These are phyloP conservation scores for Diploptera punctata DNA, from an alignment of 2,888 invertebrate species.

Conservation along the genomic window DNA sequence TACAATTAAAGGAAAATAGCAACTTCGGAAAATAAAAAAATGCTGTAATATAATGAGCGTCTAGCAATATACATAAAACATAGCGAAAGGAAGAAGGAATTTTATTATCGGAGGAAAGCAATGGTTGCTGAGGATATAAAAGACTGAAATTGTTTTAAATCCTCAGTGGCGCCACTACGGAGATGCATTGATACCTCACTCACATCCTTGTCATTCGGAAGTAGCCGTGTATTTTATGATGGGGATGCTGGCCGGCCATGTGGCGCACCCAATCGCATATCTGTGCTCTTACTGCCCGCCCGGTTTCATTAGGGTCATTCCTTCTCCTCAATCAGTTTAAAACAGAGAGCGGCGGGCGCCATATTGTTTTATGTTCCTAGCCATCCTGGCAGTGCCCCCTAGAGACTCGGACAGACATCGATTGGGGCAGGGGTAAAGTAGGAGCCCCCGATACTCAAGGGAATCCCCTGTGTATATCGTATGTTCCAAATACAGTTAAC, in stretches of 20 bases:
- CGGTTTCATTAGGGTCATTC: constrained; percentile 42
- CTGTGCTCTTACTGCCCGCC: constrained; percentile 21
- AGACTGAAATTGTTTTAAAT: no score
- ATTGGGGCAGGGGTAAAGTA: constrained; percentile 33
- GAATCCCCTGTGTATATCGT: constrained; percentile 30
- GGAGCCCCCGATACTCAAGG: constrained; percentile 28
- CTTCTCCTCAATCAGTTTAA: constrained; percentile 43
- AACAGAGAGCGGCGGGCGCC: constrained; percentile 37
- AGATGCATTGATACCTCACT: no score
- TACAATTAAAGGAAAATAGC: no score
- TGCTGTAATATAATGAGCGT: no score
- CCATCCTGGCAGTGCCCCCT: constrained; percentile 28
- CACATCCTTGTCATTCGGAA: no score
- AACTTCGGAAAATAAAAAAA: no score
- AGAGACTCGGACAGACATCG: constrained; percentile 39
- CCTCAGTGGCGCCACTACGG: no score
- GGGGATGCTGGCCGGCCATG: not conserved
- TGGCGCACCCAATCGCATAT: constrained; percentile 32
- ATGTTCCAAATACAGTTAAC: constrained; percentile 38
- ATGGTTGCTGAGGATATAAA: no score
- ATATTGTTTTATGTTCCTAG: constrained; percentile 43
- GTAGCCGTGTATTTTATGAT: not conserved
- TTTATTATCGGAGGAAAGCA: no score
- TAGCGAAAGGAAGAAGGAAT: no score
- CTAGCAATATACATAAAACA: no score